Conservation (phyloP, 2,113 vertebrate species). For the Stigmatopora argus region DNA sequence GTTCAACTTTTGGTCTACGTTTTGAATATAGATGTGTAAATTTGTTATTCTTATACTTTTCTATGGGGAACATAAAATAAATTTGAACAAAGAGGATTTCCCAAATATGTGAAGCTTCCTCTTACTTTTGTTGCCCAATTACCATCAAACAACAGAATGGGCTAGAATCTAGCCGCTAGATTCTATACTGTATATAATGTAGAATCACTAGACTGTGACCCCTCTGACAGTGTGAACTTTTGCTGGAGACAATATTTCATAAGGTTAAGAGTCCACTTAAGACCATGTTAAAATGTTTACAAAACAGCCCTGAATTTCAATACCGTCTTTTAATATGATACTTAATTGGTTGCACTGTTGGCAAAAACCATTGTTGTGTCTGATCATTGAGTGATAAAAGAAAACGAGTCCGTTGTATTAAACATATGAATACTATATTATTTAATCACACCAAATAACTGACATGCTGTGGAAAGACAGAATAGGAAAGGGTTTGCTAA, state of each 20-base stretch:
- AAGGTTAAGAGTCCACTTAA: slow-evolving; percentile 48
- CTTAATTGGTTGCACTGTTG: slow-evolving; percentile 22
- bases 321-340: slow-evolving; percentile 37
- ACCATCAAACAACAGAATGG: slow-evolving; percentile 19
- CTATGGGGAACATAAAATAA: too few relatives aligned
- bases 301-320: slow-evolving; percentile 33
- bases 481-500: slow-evolving; percentile 56
- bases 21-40: too few relatives aligned
- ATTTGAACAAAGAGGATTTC: not conserved
- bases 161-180: too few relatives aligned
- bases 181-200: not conserved
- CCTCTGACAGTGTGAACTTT: slow-evolving; percentile 10
- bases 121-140: not conserved
- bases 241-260: slow-evolving; percentile 25
- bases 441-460: slow-evolving; percentile 53
- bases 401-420: slow-evolving; percentile 18
- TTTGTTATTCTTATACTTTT: too few relatives aligned
- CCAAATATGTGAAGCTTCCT: too few relatives aligned
- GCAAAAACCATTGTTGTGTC: slow-evolving; percentile 33
- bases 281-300: slow-evolving; percentile 32
- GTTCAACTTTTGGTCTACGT: too few relatives aligned
- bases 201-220: slow-evolving; percentile 47
- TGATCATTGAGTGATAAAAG: slow-evolving; percentile 38
- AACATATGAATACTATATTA: slow-evolving; percentile 32
- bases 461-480: slow-evolving; percentile 59